A percentile compares a stretch with the other conserved stretches of the same genome.
Evolutionary conservation across 2,888 invertebrate species (phyloP).

Genomic region (Phortica magna): DNA sequence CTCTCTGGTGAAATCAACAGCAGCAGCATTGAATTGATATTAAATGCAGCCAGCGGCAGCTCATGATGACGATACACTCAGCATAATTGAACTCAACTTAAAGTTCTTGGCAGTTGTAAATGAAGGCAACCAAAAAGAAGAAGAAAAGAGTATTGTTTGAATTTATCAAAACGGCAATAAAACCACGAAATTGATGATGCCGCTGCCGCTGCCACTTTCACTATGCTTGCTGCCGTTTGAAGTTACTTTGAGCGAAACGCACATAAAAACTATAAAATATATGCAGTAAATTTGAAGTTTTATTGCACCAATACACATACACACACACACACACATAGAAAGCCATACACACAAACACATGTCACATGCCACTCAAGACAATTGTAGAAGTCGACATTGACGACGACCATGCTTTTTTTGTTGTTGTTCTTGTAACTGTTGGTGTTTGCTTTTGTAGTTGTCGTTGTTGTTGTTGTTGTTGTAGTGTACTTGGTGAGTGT

Average conservation of each 20-base stretch:
- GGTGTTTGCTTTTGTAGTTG: conserved; percentile 13
- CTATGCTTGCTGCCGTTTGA: background rate
- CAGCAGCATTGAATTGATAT: background rate
- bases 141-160: background rate
- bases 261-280: conserved; percentile 30
- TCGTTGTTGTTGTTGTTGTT: conserved; percentile 1
- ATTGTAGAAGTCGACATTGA: conserved; percentile 2
- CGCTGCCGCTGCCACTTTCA: background rate
- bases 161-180: conserved; percentile 23
- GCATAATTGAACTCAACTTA: background rate
- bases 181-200: conserved; percentile 5
- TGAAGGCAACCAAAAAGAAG: background rate
- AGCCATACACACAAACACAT: conserved; percentile 7
- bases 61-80: background rate
- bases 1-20: background rate
- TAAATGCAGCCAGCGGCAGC: background rate
- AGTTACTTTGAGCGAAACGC: background rate
- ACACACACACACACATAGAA: conserved; percentile 1
- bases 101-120: background rate
- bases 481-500: conserved; percentile 28
- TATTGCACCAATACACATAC: conserved; percentile 31
- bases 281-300: conserved; percentile 39
- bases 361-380: conserved; percentile 28
- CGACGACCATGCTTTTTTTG: background rate
- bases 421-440: conserved; percentile 20